Base-by-base conservation (phyloP, 2,113 vertebrate species). In the Clarias macrocephalus region DNA sequence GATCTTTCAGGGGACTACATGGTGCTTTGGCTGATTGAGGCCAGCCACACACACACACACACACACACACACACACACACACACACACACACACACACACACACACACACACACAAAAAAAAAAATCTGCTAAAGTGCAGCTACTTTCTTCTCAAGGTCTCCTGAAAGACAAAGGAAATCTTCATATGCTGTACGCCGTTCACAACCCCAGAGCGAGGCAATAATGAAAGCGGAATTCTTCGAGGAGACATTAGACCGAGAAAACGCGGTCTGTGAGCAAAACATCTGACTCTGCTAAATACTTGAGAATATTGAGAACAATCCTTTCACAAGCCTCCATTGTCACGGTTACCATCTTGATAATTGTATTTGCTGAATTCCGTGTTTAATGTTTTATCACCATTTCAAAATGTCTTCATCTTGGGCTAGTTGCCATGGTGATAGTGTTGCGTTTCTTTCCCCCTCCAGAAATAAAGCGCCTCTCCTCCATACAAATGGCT, bases 371-470 rank as follows among this genome's bases (percentile, higher is more conserved):
- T 87, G 79, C 85, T 81, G 87, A 89, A 82, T 89, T 87, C 87
- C 62, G 84, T 60, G 73, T 88, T 89, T 88, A 89, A 84, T 88
- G 87, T 89, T 89, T 91, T 83, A 88, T 90, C 84, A 73, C 85
- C 70, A 70, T 89, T 89, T 89, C 85, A 65, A 88, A 91, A 88
- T 87, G 90, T 89, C 88, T 89, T 89, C 88, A 56, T 89, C 88
- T 89, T 87, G 85, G 87, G 85, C 90, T 89, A 76, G 90, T 91
- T 91, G 90, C 90, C 90, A 91, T 91, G 90, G 90, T 83, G 87
- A 89, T 79, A 63, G 83, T 89, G 63, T 84, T 89, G 82, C 85
- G 5, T 68, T 83, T 79, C 73, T 86, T 83, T 83, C 62, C 84
- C 85, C 87, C 86, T 89, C 88, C 84, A 88, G 86, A 89, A 89